Percentiles rank a stretch among this genome's conserved stretches.
These are phyloP conservation scores for Cantharis lateralis DNA, from an alignment of 2,888 invertebrate species.

Conservation along the genomic window DNA sequence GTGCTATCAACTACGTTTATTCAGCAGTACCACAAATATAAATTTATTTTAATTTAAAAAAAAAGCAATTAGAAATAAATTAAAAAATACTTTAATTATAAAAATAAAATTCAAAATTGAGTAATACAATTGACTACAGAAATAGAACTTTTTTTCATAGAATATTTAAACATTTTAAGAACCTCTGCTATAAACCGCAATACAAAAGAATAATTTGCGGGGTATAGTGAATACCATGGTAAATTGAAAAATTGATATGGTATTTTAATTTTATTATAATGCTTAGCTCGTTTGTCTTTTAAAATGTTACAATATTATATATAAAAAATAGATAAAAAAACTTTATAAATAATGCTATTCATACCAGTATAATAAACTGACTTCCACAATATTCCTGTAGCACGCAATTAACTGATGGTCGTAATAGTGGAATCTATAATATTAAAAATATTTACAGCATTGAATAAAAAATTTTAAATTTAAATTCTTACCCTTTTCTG, in stretches of 20 bases:
- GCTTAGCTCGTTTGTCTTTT: background rate
- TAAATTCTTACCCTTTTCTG: constrained; percentile 1
- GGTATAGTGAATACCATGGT: background rate
- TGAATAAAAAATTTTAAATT: background rate
- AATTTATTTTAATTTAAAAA: too few species aligned
- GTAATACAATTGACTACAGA: background rate
- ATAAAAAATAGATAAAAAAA: background rate
- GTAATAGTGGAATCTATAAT: background rate
- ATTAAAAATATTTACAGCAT: background rate
- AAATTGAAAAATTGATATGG: background rate
- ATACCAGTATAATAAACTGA: background rate
- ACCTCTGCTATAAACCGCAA: background rate
- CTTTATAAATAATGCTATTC: background rate
- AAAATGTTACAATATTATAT: background rate
- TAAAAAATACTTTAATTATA: too few species aligned
- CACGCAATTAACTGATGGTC: background rate
- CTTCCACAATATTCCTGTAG: background rate
- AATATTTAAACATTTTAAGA: background rate
- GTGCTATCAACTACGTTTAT: constrained; percentile 31
- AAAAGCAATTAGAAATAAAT: too few species aligned
- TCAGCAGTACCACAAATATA: background rate
- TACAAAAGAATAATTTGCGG: background rate
- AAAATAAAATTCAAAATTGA: background rate
- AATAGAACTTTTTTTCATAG: background rate
- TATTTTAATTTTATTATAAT: constrained; percentile 29